A percentile compares a stretch with the other conserved stretches of the same genome.
phyloP scores from a whole-genome alignment of 2,797 vertebrate genomes.

The Hypotaenidia philippensis region DNA sequence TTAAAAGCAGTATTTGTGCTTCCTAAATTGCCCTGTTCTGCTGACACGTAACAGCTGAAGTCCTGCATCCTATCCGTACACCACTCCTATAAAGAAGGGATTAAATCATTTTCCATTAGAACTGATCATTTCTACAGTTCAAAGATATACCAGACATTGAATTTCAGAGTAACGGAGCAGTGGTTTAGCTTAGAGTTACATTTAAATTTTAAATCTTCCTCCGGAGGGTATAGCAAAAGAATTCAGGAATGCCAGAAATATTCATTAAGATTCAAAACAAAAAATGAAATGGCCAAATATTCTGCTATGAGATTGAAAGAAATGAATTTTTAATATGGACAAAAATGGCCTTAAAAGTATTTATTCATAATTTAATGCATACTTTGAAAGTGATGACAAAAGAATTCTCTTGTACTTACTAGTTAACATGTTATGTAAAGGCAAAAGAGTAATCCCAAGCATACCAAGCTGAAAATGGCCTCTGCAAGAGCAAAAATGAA shows the following conservation, averaged over 20 bases:
- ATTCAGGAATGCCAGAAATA: constrained; percentile 6
- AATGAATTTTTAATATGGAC: background rate
- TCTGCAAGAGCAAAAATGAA: background rate
- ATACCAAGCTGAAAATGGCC: background rate
- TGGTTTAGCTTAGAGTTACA: background rate
- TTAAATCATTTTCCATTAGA: background rate
- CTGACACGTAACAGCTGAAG: background rate
- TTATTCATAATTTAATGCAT: background rate
- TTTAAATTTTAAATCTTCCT: constrained; percentile 3
- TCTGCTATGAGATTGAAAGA: background rate
- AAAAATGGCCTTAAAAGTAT: background rate
- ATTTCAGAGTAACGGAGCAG: background rate
- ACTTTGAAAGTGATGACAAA: background rate
- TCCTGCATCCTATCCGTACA: background rate
- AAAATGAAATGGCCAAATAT: background rate
- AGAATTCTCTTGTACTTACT: background rate
- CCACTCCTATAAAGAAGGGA: background rate
- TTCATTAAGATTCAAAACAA: background rate
- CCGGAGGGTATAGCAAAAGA: background rate
- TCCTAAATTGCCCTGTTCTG: background rate
- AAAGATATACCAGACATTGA: background rate
- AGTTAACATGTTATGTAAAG: background rate
- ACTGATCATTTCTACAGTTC: background rate
- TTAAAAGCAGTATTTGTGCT: background rate
- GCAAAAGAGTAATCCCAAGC: background rate